Evolutionary conservation across 2,888 invertebrate genomes (phyloP).

Genomic region (Augochlorella aurata): DNA sequence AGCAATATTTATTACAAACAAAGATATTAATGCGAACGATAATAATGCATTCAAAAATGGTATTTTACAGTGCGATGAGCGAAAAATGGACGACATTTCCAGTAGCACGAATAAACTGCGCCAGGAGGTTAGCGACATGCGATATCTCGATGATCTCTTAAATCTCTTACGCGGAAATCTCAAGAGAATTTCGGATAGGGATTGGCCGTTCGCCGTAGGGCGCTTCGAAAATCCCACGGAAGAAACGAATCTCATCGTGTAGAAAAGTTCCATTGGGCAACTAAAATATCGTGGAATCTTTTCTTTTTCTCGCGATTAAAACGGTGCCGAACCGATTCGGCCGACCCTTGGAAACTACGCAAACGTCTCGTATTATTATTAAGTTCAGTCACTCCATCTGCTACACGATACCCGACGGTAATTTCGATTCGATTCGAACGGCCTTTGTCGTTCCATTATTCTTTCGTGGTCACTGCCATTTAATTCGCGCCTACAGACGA

Average conservation of each 20-base stretch:
- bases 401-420: not conserved
- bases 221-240: conserved; percentile 66
- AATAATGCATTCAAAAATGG: not conserved
- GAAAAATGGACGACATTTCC: conserved; percentile 71
- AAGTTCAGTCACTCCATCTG: not conserved
- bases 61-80: conserved; percentile 73
- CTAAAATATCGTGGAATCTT: not conserved
- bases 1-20: not conserved
- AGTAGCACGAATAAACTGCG: conserved; percentile 70
- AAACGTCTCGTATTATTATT: not conserved
- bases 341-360: not conserved
- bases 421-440: not conserved
- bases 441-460: not conserved
- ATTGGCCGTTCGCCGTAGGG: conserved; percentile 78
- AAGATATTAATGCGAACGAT: not conserved
- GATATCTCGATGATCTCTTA: conserved; percentile 77
- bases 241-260: conserved; percentile 77
- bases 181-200: conserved; percentile 74
- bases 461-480: conserved; percentile 28
- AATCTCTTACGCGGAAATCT: conserved; percentile 76
- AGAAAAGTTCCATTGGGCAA: conserved; percentile 16
- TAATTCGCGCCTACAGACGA: not conserved
- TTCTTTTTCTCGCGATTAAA: not conserved
- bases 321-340: not conserved
- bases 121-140: conserved; percentile 74